Evolutionary conservation across 2,888 invertebrate genomes (phyloP).

Genomic region (Dynastes grantii): DNA sequence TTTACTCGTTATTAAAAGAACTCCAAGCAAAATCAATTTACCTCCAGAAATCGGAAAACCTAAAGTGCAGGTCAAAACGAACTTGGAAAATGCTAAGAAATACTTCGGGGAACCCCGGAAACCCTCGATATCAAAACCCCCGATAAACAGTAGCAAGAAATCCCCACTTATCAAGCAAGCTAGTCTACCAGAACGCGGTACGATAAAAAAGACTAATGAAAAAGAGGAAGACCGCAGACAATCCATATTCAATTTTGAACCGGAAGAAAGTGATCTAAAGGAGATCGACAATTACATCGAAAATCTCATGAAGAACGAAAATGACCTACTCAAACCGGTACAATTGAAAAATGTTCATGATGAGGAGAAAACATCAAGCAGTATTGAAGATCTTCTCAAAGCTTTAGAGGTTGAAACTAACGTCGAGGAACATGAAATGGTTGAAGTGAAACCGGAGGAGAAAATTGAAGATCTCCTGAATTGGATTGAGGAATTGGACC

Average conservation of each 20-base stretch:
- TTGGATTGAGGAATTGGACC: slow-evolving; percentile 69
- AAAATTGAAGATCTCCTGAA: slow-evolving; percentile 69
- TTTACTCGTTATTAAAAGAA: slow-evolving; percentile 68
- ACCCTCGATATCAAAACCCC: slow-evolving; percentile 54
- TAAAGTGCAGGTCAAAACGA: slow-evolving; percentile 66
- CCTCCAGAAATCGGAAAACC: slow-evolving; percentile 68
- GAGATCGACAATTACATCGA: slow-evolving; percentile 69
- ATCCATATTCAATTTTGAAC: slow-evolving; percentile 67
- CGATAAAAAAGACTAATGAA: slow-evolving; percentile 51
- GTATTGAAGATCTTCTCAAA: slow-evolving; percentile 69
- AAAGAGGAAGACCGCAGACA: slow-evolving; percentile 26
- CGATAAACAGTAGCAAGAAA: slow-evolving; percentile 48
- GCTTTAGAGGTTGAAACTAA: slow-evolving; percentile 67
- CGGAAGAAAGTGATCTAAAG: slow-evolving; percentile 67
- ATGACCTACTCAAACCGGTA: slow-evolving; percentile 68
- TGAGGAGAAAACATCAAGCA: slow-evolving; percentile 64
- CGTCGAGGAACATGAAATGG: slow-evolving; percentile 55
- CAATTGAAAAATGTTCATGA: slow-evolving; percentile 57
- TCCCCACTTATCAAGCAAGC: slow-evolving; percentile 59
- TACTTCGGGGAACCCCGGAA: slow-evolving; percentile 67
- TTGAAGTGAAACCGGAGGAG: slow-evolving; percentile 60
- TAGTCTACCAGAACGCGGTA: slow-evolving; percentile 63
- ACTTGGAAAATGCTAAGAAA: slow-evolving; percentile 65
- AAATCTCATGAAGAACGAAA: slow-evolving; percentile 67
- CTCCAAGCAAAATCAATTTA: slow-evolving; percentile 68